Evolutionary conservation across 2,113 vertebrate genomes (phyloP).

Genomic region (Motacilla alba): DNA sequence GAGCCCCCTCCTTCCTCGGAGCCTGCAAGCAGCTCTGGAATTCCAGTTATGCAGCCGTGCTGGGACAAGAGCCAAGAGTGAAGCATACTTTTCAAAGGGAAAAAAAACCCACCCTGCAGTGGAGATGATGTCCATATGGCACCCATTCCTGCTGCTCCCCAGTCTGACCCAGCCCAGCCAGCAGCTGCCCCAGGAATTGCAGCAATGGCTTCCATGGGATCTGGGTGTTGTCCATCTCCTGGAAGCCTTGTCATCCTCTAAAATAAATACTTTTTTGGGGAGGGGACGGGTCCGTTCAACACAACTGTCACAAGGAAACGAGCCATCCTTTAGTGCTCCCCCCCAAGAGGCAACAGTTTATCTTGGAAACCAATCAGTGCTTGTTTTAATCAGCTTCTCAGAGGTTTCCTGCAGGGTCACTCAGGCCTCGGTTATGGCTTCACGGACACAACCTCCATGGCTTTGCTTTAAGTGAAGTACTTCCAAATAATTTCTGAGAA

Average conservation of each 20-base stretch:
- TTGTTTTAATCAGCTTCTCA: not conserved
- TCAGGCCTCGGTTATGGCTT: not conserved
- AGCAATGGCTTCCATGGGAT: not conserved
- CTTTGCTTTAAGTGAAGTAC: not conserved
- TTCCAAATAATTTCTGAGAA: not conserved
- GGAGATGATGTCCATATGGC: slow-evolving; percentile 67
- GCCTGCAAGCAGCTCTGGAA: slow-evolving; percentile 61
- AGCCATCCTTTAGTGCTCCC: not conserved
- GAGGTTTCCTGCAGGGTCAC: not conserved
- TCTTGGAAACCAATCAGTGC: slow-evolving; percentile 22
- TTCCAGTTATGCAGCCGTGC: slow-evolving; percentile 67
- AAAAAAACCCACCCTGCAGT: slow-evolving; percentile 54
- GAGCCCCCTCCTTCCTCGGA: not conserved
- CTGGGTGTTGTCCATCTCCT: not conserved
- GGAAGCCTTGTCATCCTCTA: not conserved
- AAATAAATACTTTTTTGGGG: not conserved
- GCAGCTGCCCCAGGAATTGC: slow-evolving; percentile 4
- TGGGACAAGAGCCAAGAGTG: slow-evolving; percentile 65
- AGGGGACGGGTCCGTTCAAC: not conserved
- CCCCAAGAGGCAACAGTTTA: not conserved
- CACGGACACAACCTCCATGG: not conserved
- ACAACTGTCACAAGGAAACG: not conserved
- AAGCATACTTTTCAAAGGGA: slow-evolving; percentile 16
- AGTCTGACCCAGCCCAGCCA: not conserved
- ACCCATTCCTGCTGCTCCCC: slow-evolving; percentile 21